Conservation (phyloP, 2,888 invertebrate genomes). For the Meandrusa payeni region DNA sequence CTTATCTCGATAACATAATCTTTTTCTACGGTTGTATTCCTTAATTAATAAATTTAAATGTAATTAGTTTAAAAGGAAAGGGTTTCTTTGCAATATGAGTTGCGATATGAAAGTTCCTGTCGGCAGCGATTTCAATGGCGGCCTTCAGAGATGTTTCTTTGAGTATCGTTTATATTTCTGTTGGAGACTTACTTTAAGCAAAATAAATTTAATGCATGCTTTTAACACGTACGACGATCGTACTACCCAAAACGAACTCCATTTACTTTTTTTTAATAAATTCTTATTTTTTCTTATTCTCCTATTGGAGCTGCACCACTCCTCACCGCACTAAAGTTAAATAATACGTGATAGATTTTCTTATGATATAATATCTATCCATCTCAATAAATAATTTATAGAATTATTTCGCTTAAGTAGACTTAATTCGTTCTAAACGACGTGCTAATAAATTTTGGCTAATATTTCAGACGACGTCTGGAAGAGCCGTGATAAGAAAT, state of each 20-base stretch:
- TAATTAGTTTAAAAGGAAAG: conserved; percentile 1
- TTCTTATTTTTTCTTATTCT: no score
- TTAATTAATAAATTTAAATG: neutral
- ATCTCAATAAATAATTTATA: no score
- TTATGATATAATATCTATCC: no score
- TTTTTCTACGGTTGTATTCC: neutral
- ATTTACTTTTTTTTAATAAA: no score
- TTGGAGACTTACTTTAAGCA: neutral
- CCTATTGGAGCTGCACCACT: no score
- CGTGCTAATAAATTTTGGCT: neutral
- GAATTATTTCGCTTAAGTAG: no score
- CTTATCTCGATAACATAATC: neutral
- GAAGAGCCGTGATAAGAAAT: neutral
- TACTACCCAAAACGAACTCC: no score
- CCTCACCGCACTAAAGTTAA: no score
- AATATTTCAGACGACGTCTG: neutral
- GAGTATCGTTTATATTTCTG: conserved; percentile 1
- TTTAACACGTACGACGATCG: neutral
- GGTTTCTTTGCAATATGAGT: neutral
- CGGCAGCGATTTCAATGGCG: neutral
- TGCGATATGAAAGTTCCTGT: neutral
- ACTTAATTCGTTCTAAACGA: neutral
- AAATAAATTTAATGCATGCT: neutral
- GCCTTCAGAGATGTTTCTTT: neutral
- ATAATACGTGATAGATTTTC: no score